These are phyloP conservation scores for Ophiodon elongatus DNA, from an alignment of 2,113 vertebrate species.

Conservation along the genomic window DNA sequence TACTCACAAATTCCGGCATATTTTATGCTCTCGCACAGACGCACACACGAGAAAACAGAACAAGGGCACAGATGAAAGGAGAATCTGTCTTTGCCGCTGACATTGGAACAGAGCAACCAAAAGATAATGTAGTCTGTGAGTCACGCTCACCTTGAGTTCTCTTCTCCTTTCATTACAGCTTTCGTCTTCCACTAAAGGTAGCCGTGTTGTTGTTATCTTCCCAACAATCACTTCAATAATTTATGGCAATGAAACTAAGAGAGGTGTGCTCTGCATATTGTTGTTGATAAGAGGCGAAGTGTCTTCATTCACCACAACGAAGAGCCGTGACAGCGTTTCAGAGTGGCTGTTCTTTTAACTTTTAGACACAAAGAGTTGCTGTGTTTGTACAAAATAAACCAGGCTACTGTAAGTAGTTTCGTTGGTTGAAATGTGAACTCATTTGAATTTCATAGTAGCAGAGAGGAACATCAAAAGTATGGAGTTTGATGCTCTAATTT, in stretches of 20 bases:
- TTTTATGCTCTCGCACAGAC: conserved; percentile 54
- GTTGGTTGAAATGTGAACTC: conserved; percentile 16
- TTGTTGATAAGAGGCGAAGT: conserved; percentile 56
- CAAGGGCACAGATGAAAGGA: conserved; percentile 83
- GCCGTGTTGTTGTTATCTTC: conserved; percentile 74
- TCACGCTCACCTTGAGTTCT: conserved; percentile 83
- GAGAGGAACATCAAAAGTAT: not conserved
- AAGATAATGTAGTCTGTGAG: conserved; percentile 84
- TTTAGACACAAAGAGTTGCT: not conserved
- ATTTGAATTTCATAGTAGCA: conserved; percentile 12
- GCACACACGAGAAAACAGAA: conserved; percentile 66
- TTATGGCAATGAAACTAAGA: conserved; percentile 80
- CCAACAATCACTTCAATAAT: conserved; percentile 82
- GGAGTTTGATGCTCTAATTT: conserved; percentile 28
- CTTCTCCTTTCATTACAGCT: conserved; percentile 74
- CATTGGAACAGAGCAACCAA: conserved; percentile 82
- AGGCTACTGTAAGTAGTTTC: not conserved
- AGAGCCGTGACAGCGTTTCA: conserved; percentile 49
- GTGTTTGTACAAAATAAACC: conserved; percentile 14
- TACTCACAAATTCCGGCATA: conserved; percentile 62
- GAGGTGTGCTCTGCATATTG: conserved; percentile 71
- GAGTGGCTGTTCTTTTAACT: conserved; percentile 32
- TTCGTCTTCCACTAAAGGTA: conserved; percentile 69
- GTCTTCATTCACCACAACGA: conserved; percentile 53
- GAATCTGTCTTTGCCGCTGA: conserved; percentile 85